phyloP scores from a whole-genome alignment of 2,113 vertebrate genomes.

The Entelurus aequoreus region DNA sequence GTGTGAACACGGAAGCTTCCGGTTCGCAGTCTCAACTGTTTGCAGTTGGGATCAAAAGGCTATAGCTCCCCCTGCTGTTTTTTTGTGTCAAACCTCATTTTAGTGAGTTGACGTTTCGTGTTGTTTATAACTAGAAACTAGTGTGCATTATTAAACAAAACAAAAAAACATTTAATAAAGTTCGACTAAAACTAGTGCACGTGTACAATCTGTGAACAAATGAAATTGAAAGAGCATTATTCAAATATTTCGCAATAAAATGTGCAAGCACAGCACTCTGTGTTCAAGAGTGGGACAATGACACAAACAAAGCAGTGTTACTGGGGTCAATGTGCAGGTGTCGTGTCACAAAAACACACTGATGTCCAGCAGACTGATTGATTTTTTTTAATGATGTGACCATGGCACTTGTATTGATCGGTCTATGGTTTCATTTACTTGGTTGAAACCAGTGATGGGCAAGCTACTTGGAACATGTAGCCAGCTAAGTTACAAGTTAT shows the following conservation, averaged over 20 bases:
- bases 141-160: no score
- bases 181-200: no score
- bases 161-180: no score
- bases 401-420: not conserved
- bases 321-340: not conserved
- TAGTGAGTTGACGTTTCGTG: no score
- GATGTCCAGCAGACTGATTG: not conserved
- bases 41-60: no score
- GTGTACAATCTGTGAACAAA: no score
- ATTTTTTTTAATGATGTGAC: not conserved
- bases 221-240: not conserved
- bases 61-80: not conserved
- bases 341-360: not conserved
- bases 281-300: not conserved
- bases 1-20: no score
- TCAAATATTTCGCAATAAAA: not conserved
- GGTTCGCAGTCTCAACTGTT: no score
- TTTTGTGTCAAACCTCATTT: not conserved
- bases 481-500: no score
- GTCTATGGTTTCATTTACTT: not conserved
- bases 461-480: no score
- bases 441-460: no score
- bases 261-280: not conserved
- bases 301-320: slow-evolving; percentile 1
- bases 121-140: no score